Evolutionary conservation across 1,140 invertebrate genomes (phyloP).

Genomic region (Daktulosphaira vitifoliae): DNA sequence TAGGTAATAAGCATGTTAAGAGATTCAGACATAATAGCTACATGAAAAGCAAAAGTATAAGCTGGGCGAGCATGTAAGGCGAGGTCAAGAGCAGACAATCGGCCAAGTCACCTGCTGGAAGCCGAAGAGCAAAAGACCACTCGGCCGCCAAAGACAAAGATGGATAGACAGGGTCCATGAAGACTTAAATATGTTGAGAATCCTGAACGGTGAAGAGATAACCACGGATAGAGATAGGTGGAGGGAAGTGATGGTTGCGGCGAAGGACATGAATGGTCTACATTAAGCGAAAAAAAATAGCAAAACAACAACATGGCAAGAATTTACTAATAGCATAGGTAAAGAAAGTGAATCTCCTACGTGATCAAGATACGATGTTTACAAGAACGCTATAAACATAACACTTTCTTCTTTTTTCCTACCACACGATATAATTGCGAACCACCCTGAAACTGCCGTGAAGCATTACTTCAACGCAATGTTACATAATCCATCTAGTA

Average conservation of each 20-base stretch:
- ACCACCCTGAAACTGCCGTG: too few relatives aligned
- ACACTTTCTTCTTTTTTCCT: too few relatives aligned
- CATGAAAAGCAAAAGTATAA: not conserved
- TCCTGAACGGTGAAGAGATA: not conserved
- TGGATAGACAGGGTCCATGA: not conserved
- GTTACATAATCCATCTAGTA: too few relatives aligned
- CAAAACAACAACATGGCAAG: too few relatives aligned
- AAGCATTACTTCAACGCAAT: too few relatives aligned
- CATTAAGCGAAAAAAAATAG: not conserved
- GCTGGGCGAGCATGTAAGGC: not conserved
- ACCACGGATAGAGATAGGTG: not conserved
- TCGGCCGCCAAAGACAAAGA: not conserved
- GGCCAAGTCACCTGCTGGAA: not conserved
- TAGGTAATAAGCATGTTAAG: not conserved
- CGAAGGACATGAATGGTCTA: not conserved
- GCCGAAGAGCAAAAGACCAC: not conserved
- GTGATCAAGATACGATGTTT: too few relatives aligned
- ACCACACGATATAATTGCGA: too few relatives aligned
- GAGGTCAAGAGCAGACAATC: not conserved
- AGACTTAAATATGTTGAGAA: not conserved
- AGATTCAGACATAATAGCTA: slow-evolving; percentile 5
- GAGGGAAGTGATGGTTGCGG: not conserved
- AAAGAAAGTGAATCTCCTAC: too few relatives aligned
- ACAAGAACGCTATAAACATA: too few relatives aligned
- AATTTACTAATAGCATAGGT: too few relatives aligned